A percentile compares a stretch with the other conserved stretches of the same genome.
phyloP scores from a whole-genome alignment of 2,113 vertebrate genomes.

The Ammodytes dubius region DNA sequence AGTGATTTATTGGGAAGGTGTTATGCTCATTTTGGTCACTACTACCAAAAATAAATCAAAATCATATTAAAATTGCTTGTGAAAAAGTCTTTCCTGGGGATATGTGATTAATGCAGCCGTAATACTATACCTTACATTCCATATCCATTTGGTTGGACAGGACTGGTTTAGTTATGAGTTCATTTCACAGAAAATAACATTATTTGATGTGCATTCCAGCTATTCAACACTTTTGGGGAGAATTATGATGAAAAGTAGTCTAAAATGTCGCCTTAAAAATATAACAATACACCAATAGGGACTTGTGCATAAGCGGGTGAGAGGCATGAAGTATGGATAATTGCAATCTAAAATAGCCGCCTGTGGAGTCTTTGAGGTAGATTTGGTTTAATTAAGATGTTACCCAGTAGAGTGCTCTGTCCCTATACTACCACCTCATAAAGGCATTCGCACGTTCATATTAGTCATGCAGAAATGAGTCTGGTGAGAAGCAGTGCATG shows the following conservation, averaged over 20 bases:
- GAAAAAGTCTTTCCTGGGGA: conserved; percentile 49
- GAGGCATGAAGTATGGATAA: conserved; percentile 67
- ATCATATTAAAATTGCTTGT: conserved; percentile 49
- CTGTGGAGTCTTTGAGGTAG: conserved; percentile 70
- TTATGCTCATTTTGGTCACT: conserved; percentile 16
- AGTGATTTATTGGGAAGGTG: conserved; percentile 37
- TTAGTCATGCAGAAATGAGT: conserved; percentile 60
- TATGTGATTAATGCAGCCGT: conserved; percentile 47
- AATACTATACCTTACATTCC: conserved; percentile 44
- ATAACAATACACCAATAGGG: conserved; percentile 34
- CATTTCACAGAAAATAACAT: conserved; percentile 49
- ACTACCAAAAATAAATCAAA: conserved; percentile 18
- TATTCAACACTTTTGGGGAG: conserved; percentile 24
- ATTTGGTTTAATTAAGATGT: conserved; percentile 77
- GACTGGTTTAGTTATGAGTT: conserved; percentile 48
- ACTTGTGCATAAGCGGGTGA: conserved; percentile 35
- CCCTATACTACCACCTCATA: conserved; percentile 47
- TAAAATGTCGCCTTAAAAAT: conserved; percentile 30
- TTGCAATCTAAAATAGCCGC: conserved; percentile 69
- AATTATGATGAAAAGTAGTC: conserved; percentile 16
- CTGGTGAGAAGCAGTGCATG: conserved; percentile 9
- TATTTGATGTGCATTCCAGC: conserved; percentile 21
- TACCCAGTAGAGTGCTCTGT: conserved; percentile 38
- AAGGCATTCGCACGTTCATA: conserved; percentile 34
- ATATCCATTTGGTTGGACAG: conserved; percentile 19